Base-by-base conservation (phyloP, 2,797 vertebrate genomes). In the Pipistrellus pygmaeus region DNA sequence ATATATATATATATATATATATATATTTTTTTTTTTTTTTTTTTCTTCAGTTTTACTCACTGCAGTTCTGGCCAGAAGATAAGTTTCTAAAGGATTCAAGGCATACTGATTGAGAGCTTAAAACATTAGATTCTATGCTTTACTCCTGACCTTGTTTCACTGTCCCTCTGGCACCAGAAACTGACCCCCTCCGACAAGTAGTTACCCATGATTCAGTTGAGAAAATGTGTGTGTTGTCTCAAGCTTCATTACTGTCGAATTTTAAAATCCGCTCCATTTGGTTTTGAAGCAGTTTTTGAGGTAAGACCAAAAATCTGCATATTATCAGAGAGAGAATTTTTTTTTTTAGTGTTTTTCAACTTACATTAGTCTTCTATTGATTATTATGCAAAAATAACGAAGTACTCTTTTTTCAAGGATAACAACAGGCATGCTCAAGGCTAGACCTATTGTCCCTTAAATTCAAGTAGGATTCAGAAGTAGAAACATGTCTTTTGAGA, bases 221-320 rank as follows among this genome's bases (percentile, higher is more conserved):
- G 69, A 95, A 76, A 89, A 85, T 48, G 57, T 71, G 38, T 62
- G 4, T 76, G 32, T 64, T 93, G 92, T 88, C n/a, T 83, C 41
- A 87, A 85, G 38, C 27, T 76, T 80, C 64, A 35, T 84, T 84
- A 84, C 44, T 78, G 57, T 44, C 93, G 90, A 78, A 85, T 69
- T 80, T 97, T 93, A 91, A 71, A 93, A 91, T 95, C 62, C 13
- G 81, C 93, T 73, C 66, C 46, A 75, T 72, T 92, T n/a, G 30
- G 12, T 57, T 94, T 96, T 84, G 84, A 48, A 92, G 71, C 51
- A 88, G 55, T 95, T 86, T 68, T 14, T 84, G 51, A 92, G 76
- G 71, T 83, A 84, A 81, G 30, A 55, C 25, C 44, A 85, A 78
- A 93, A 38, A 84, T 38, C 41, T 1, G 13, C 12, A 81, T 17